Evolutionary conservation across 1,140 invertebrate species (phyloP), one percentile per base, ranked within the genome.

Genomic region (Galendromus occidentalis): DNA sequence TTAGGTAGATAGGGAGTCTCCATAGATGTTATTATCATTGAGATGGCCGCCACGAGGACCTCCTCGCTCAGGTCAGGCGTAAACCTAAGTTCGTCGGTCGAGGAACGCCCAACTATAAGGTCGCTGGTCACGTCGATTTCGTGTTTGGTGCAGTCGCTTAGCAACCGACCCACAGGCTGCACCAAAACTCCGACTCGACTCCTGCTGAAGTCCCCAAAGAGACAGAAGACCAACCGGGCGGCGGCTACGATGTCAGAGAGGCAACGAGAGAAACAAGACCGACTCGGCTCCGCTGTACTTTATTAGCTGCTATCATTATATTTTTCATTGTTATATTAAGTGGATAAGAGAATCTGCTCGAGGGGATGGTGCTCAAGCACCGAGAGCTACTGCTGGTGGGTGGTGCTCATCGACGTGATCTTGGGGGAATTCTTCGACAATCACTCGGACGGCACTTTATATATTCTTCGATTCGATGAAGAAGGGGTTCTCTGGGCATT

Each of bases 11-110:
- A 59, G 51, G 25, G 14, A 59, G 17, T 59, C 51, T 22, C 51
- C 51, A 59, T 59, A 59, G 51, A 59, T 59, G 22, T 59, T 59
- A 59, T 59, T 25, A 59, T 59, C 51, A 59, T 59, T 59, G 51
- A 59, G 51, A 59, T 59, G 51, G 51, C 51, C n/a, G n/a, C n/a
- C 51, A 59, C 25, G 51, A 59, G 22, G 51, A 59, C 51, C 51
- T 59, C 51, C 14, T 59, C 51, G 51, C 33, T 59, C 51, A 59
- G 51, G 51, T 59, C 51, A 59, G 51, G 51, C 51, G 33, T 59
- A 59, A 59, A 59, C 14, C 51, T 59, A 59, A 59, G 51, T 59
- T 59, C 33, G 51, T 25, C 51, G 25, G 51, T 25, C 51, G 51
- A 59, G 51, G 51, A 59, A 59, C 51, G 51, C 51, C 51, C 51